These are phyloP conservation scores for Cariama cristata DNA, from an alignment of 2,113 vertebrate genomes.

Conservation along the genomic window DNA sequence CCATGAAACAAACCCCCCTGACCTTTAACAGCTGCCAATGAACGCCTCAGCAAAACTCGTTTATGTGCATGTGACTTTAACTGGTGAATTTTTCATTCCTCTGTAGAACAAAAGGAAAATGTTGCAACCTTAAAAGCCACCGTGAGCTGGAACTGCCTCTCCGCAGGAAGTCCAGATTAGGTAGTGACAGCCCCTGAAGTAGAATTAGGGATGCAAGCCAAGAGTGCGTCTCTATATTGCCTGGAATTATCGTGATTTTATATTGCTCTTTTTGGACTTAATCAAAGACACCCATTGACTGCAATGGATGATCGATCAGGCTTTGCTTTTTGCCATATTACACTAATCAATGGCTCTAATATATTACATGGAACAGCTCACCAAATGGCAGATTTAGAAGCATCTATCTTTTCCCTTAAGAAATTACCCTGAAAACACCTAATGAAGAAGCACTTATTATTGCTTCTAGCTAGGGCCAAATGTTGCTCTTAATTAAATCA, in stretches of 20 bases:
- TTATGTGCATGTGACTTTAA: not conserved
- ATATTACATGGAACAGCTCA: constrained; percentile 71
- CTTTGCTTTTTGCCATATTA: constrained; percentile 76
- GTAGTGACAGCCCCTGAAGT: not conserved
- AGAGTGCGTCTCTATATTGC: constrained; percentile 39
- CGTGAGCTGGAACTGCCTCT: not conserved
- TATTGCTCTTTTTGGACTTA: constrained; percentile 59
- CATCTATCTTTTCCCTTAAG: constrained; percentile 71
- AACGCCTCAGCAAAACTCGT: rapidly evolving
- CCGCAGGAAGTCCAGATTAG: not conserved
- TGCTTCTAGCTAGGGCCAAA: constrained; percentile 48
- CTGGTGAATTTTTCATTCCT: not conserved
- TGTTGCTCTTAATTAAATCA: constrained; percentile 62
- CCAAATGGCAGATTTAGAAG: constrained; percentile 70
- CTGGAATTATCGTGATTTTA: constrained; percentile 68
- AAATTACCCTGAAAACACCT: constrained; percentile 70
- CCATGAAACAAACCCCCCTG: rapidly evolving
- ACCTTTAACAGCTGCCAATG: not conserved
- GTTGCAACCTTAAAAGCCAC: not conserved
- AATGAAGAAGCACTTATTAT: constrained; percentile 63
- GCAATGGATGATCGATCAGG: constrained; percentile 49
- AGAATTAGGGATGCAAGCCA: not conserved
- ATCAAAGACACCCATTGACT: constrained; percentile 60
- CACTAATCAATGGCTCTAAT: constrained; percentile 76
- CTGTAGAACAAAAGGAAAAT: not conserved